These are phyloP conservation scores for Nemurella pictetii DNA, from an alignment of 2,888 invertebrate genomes.

Conservation along the genomic window DNA sequence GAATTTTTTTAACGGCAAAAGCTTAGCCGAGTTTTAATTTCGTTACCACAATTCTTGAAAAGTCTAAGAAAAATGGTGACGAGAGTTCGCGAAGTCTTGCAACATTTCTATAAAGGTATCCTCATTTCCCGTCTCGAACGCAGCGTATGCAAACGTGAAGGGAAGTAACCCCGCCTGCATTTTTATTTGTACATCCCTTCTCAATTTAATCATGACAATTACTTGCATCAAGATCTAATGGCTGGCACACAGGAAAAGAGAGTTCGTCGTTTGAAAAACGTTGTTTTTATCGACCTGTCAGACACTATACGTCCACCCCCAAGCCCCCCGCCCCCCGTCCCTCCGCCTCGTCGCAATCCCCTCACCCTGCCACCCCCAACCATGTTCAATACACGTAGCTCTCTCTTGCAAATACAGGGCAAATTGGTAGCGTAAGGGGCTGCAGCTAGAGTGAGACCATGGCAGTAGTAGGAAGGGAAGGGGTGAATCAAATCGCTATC, in stretches of 20 bases:
- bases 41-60: neutral
- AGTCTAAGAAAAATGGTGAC: neutral
- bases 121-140: neutral
- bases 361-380: neutral
- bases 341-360: neutral
- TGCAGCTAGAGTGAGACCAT: slow-evolving; percentile 17
- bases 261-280: slow-evolving; percentile 25
- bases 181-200: slow-evolving; percentile 7
- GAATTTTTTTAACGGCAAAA: neutral
- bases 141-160: neutral
- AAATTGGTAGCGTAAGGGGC: slow-evolving; percentile 29
- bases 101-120: neutral
- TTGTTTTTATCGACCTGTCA: slow-evolving; percentile 34
- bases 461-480: slow-evolving; percentile 27
- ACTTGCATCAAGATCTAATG: slow-evolving; percentile 15
- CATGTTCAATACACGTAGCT: slow-evolving; percentile 10
- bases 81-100: neutral
- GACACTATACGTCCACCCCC: slow-evolving; percentile 16
- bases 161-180: neutral
- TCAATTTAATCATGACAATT: neutral
- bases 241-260: slow-evolving; percentile 23
- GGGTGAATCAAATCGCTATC: slow-evolving; percentile 31
- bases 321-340: neutral
- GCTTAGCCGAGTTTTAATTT: neutral
- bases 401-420: slow-evolving; percentile 31